phyloP scores from a whole-genome alignment of 2,797 vertebrate species.

The Toxotes lorentzi region DNA sequence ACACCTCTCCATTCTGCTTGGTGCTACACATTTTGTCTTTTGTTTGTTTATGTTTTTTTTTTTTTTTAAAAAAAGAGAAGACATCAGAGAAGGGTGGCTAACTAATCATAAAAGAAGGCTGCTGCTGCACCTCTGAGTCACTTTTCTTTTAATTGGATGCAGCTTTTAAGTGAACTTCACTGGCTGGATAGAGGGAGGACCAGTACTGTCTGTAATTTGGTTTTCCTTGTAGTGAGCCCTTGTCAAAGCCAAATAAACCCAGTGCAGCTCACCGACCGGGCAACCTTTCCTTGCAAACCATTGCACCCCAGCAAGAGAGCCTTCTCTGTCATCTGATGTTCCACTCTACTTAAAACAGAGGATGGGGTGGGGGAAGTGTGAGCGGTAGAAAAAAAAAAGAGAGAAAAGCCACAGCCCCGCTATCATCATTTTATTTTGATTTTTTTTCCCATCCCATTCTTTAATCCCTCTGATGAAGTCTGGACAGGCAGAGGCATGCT shows the following conservation, averaged over 20 bases:
- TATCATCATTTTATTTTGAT: conserved; percentile 94
- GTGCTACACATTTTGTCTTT: conserved; percentile 68
- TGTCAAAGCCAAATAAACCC: conserved; percentile 77
- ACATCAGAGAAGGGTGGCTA: conserved; percentile 64
- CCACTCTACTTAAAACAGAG: conserved; percentile 84
- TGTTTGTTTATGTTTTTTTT: conserved; percentile 70
- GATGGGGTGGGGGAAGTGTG: conserved; percentile 29
- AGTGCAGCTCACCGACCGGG: conserved; percentile 60
- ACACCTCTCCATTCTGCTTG: conserved; percentile 52
- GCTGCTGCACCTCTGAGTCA: conserved; percentile 64
- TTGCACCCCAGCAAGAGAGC: conserved; percentile 86
- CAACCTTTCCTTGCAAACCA: conserved; percentile 74
- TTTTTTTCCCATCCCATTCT: conserved; percentile 89
- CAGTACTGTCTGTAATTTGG: conserved; percentile 71
- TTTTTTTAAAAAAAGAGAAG: conserved; percentile 39
- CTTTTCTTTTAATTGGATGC: conserved; percentile 79
- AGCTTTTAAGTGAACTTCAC: conserved; percentile 73
- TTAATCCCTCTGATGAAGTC: conserved; percentile 99
- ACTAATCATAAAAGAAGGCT: conserved; percentile 73
- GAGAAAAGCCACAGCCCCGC: conserved; percentile 76
- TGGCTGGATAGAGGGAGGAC: conserved; percentile 53
- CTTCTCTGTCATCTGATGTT: conserved; percentile 85
- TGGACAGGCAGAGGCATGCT: conserved; percentile 99
- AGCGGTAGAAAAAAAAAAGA: conserved; percentile 62
- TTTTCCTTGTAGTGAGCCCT: conserved; percentile 79